Percentiles rank a stretch among this genome's conserved stretches.
Evolutionary conservation across 2,888 invertebrate species (phyloP).

Genomic region (Chymomyza amoena): DNA sequence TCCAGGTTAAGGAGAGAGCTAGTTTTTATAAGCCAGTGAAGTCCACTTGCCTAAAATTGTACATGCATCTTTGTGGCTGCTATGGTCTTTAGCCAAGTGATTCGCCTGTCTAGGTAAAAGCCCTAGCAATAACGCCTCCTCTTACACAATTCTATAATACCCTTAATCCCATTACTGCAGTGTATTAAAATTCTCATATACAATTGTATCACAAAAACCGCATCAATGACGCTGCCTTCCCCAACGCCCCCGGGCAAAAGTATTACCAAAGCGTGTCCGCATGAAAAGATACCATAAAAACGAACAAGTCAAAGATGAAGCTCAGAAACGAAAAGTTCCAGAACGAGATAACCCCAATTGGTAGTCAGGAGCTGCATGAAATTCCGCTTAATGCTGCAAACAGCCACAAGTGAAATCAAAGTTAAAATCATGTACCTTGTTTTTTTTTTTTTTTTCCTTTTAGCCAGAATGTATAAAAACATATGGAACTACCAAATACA

Average conservation of each 20-base stretch:
- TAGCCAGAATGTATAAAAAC: neutral
- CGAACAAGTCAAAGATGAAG: neutral
- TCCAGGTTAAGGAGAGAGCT: no score
- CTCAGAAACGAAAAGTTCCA: neutral
- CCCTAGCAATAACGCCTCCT: no score
- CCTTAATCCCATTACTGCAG: no score
- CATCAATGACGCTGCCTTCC: neutral
- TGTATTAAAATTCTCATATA: neutral
- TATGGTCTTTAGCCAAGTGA: no score
- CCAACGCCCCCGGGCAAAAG: neutral
- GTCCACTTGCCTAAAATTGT: no score
- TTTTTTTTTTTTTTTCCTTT: neutral
- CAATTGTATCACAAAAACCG: neutral
- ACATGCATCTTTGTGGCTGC: no score
- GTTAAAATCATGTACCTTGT: neutral
- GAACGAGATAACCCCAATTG: neutral
- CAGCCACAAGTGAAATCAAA: slow-evolving; percentile 6
- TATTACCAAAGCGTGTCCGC: neutral
- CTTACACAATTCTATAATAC: no score
- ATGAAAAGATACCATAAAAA: neutral
- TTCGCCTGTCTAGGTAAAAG: no score
- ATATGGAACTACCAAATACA: neutral
- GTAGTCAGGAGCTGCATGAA: neutral
- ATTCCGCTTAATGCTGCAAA: slow-evolving; percentile 19
- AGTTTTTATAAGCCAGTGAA: no score